A percentile compares a stretch with the other conserved stretches of the same genome.
Evolutionary conservation across 2,888 invertebrate genomes (phyloP).

Genomic region (Eupithecia centaureata): DNA sequence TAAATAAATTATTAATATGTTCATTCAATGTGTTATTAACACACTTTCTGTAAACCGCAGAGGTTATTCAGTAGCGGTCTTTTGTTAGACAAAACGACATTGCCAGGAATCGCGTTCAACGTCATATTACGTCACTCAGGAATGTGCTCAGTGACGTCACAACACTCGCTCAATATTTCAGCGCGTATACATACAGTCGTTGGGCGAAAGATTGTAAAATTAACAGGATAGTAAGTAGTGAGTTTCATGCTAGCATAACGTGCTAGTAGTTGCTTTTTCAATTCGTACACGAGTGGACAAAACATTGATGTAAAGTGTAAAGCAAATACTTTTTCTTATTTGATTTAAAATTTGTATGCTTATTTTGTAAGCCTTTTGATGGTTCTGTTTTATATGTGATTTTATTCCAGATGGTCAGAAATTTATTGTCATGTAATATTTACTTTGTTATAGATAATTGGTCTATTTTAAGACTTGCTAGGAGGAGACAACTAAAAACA

Average conservation of each 20-base stretch:
- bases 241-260: not conserved
- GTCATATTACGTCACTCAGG: conserved; percentile 40
- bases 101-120: conserved; percentile 35
- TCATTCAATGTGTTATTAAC: not conserved
- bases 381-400: not conserved
- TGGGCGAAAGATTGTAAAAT: conserved; percentile 13
- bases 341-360: too few species aligned
- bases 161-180: conserved; percentile 41
- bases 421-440: not conserved
- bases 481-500: not conserved
- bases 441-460: not conserved
- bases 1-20: too few species aligned
- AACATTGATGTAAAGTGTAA: too few species aligned
- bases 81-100: conserved; percentile 27
- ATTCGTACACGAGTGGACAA: too few species aligned
- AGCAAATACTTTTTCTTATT: too few species aligned
- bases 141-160: conserved; percentile 40
- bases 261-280: too few species aligned
- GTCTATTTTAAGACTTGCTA: not conserved
- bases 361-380: too few species aligned
- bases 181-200: conserved; percentile 23
- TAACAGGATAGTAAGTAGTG: conserved; percentile 6
- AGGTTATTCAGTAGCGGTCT: not conserved
- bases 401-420: not conserved
- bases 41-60: not conserved